Evolutionary conservation across 2,797 vertebrate genomes (phyloP), one percentile per base, ranked within the genome.

Genomic region (Okamejei kenojei): DNA sequence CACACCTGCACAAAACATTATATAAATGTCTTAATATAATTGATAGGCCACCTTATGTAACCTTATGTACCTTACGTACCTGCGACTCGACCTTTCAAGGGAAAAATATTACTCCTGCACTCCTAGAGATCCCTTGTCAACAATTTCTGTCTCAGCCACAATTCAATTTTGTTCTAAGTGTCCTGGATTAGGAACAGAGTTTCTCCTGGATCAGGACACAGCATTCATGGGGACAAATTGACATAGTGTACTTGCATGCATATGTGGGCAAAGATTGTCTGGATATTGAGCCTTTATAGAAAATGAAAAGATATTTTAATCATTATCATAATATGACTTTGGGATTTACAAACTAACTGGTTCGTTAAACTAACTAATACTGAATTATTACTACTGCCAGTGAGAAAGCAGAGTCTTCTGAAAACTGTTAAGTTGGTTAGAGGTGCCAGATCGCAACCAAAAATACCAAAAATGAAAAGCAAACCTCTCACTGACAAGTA

Each of bases 371-470:
- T 13, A 54, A 74, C 2, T 54, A 45, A 91, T 23, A 11, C 6
- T 74, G 4, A 74, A 91, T 54, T 26, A 73, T 91, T 9, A 74
- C 71, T 54, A 26, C 26, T 29, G 23, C 35, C n/a, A 91, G 35
- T 91, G 68, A 29, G 32, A 73, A 91, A 54, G 23, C 54, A 76
- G 26, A 19, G 35, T 68, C 23, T 93, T 94, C 35, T 73, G 68
- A 93, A 35, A 93, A 93, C 45, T 84, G 93, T 93, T n/a, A 94
- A 93, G 23, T 86, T 38, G 45, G 94, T 93, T 32, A 94, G 94
- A 94, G n/a, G 1, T 94, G 1, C 0, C 91, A 94, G 93, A 17
- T 88, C 94, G 94, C 1, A 8, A 65, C 19, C n/a, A 35, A n/a
- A 29, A 68, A 88, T 8, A 1, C 0, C 13, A n/a, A 11, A 88